phyloP scores from a whole-genome alignment of 2,113 vertebrate species.

The Anas platyrhynchos region DNA sequence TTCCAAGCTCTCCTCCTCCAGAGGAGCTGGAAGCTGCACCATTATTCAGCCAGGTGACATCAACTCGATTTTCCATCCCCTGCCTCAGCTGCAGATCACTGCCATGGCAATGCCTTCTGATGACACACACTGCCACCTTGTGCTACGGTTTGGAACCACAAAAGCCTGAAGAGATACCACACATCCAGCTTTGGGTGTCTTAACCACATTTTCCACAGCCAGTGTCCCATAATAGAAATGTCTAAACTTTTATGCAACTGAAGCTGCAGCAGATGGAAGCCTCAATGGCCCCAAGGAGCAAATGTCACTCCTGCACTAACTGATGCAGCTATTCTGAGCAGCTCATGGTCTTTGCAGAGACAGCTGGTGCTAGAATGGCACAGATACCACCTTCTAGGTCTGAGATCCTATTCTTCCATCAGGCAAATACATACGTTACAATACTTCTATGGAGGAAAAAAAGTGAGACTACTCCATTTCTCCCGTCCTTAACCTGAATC shows the following conservation, averaged over 20 bases:
- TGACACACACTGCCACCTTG: constrained; percentile 45
- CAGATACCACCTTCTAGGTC: background rate
- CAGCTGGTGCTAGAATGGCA: background rate
- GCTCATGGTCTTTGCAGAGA: background rate
- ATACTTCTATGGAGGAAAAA: background rate
- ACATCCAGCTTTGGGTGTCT: background rate
- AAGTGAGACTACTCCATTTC: background rate
- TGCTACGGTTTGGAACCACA: constrained; percentile 1
- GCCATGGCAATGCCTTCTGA: background rate
- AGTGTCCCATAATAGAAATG: background rate
- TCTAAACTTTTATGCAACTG: background rate
- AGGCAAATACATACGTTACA: background rate
- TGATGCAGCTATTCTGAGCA: background rate
- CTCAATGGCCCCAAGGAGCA: background rate
- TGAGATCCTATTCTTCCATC: background rate
- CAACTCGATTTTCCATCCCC: background rate
- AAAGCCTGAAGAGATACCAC: background rate
- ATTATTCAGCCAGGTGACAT: background rate
- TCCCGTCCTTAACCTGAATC: background rate
- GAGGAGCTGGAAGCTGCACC: background rate
- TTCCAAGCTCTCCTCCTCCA: background rate
- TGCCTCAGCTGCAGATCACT: background rate
- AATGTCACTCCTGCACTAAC: background rate
- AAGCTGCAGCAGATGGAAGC: background rate
- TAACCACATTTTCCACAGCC: background rate